Evolutionary conservation across 2,888 invertebrate species (phyloP), one percentile per base, ranked within the genome.

Genomic region (Cryptocephalus primarius): DNA sequence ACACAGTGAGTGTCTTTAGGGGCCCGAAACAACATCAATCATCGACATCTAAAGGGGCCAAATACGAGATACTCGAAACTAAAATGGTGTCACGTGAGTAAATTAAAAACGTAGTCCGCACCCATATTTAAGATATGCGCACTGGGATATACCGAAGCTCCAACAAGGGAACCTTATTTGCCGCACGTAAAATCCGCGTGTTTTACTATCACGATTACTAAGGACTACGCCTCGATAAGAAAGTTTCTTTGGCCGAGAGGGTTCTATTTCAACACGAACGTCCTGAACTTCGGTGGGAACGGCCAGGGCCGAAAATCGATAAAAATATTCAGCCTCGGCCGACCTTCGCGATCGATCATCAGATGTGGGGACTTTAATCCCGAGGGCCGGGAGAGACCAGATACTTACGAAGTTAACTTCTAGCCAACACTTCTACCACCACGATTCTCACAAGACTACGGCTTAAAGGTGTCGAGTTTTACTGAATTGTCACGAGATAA

Each of bases 401-500:
- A 22, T 32, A 40, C 9, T 45, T 40, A 36, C n/a, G 6, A 32
- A 4, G 33, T 40, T 13, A 38, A 44, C 39, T 31, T 42, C 44
- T 43, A 6, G 12, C 12, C n/a, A 36, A 11, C 12, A n/a, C 36
- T 11, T 59, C 62, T 62, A 61, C 63, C 61, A 61, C 63, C 59
- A 54, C 54, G 59, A 62, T 60, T 64, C 59, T 51, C 36, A 36
- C 58, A 57, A 57, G 55, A 56, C 44, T 12, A 40, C 39, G 40
- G 48, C 22, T 22, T 22, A 22, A 22, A 22, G 12, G 36, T 12
- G 36, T n/a, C n/a, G 36, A 36, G 12, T 36, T 36, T 11, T 11
- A 12, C 36, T 2, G 54, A 52, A 55, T 58, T 62, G 60, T 67
- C 68, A 67, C 64, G 67, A 66, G 67, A 64, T 63, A 58, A 57